A percentile compares a stretch with the other conserved stretches of the same genome.
These are phyloP conservation scores for Drosophila elegans DNA, from an alignment of 1,140 invertebrate species.

Conservation along the genomic window DNA sequence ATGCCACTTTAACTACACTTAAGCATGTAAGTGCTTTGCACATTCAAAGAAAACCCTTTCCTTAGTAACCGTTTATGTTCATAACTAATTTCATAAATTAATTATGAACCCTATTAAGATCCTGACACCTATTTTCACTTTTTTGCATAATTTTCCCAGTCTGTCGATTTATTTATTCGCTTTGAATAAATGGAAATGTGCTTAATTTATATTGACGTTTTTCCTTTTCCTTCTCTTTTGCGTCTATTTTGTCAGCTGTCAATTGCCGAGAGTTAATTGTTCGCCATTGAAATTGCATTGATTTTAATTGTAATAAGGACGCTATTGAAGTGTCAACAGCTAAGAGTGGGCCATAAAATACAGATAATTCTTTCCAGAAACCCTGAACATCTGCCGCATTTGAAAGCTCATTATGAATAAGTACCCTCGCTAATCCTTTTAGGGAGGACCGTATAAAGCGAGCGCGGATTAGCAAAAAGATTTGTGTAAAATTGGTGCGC, in stretches of 20 bases:
- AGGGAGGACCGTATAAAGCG: conserved; percentile 30
- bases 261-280: conserved; percentile 28
- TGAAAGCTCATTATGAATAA: conserved; percentile 79
- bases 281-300: conserved; percentile 34
- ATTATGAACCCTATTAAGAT: conserved; percentile 25
- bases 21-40: neutral
- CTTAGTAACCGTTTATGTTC: neutral
- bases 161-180: conserved; percentile 3
- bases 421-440: conserved; percentile 64
- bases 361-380: neutral
- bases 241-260: conserved; percentile 5
- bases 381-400: conserved; percentile 53
- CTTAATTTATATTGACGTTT: conserved; percentile 17
- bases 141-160: conserved; percentile 7
- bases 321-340: conserved; percentile 41
- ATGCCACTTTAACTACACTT: neutral
- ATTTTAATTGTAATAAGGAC: conserved; percentile 36
- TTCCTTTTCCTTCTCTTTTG: conserved; percentile 10
- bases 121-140: conserved; percentile 13
- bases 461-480: conserved; percentile 47
- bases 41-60: neutral
- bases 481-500: conserved; percentile 62
- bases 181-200: conserved; percentile 14
- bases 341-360: conserved; percentile 1
- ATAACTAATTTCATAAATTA: conserved; percentile 15